Evolutionary conservation across 2,797 vertebrate genomes (phyloP).

Genomic region (Hephaestus fuliginosus): DNA sequence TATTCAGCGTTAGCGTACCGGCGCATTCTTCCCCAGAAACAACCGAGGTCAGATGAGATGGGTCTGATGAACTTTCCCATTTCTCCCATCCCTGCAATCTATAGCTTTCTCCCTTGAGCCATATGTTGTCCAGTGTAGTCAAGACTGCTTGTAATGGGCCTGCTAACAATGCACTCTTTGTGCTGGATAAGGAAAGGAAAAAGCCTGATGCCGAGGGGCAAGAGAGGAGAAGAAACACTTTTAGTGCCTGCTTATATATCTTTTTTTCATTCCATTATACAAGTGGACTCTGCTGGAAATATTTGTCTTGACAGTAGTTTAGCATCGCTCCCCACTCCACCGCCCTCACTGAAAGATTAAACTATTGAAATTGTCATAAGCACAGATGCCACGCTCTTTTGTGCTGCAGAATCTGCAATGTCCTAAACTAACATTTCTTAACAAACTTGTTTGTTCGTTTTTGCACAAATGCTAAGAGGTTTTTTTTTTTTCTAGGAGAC

Average conservation of each 20-base stretch:
- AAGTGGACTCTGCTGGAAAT: constrained; percentile 90
- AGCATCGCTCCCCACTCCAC: constrained; percentile 76
- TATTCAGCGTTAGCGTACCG: constrained; percentile 91
- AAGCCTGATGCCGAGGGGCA: constrained; percentile 88
- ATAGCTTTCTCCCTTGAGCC: constrained; percentile 94
- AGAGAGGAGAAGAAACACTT: constrained; percentile 87
- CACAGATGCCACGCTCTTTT: constrained; percentile 79
- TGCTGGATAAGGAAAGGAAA: constrained; percentile 93
- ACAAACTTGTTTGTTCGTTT: constrained; percentile 53
- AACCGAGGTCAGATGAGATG: constrained; percentile 92
- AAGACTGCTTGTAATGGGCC: constrained; percentile 92
- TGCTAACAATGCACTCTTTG: constrained; percentile 97
- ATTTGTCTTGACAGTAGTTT: constrained; percentile 94
- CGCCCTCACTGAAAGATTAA: constrained; percentile 85
- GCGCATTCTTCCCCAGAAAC: constrained; percentile 85
- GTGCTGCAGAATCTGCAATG: constrained; percentile 43
- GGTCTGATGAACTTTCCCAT: constrained; percentile 92
- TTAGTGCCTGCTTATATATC: constrained; percentile 85
- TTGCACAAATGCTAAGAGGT: constrained; percentile 49
- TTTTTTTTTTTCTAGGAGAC: constrained; percentile 31
- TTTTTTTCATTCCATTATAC: constrained; percentile 86
- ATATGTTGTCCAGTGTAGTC: constrained; percentile 88
- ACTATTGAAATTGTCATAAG: constrained; percentile 87
- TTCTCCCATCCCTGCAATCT: constrained; percentile 89
- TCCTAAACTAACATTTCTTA: constrained; percentile 68